Conservation (phyloP, 2,888 invertebrate species). For the Caenorhabditis sp. region DNA sequence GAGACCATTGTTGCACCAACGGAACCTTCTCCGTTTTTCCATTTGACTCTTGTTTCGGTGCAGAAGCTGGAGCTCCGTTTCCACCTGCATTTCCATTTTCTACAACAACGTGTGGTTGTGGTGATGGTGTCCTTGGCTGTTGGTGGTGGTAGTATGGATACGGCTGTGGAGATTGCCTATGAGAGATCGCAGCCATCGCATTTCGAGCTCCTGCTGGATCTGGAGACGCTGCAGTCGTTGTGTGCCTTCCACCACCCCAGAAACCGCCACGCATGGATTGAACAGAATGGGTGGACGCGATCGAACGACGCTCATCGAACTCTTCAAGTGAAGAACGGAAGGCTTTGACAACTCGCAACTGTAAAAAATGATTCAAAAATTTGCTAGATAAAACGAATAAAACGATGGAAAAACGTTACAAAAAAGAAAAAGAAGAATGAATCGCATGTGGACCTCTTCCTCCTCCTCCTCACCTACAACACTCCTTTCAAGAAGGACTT, state of each 20-base stretch:
- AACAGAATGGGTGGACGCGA: slow-evolving; percentile 96
- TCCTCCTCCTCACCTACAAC: slow-evolving; percentile 21
- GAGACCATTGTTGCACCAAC: slow-evolving; percentile 82
- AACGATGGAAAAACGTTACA: slow-evolving; percentile 27
- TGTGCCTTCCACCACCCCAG: slow-evolving; percentile 67
- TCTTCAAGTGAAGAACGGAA: slow-evolving; percentile 99
- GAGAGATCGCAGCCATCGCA: slow-evolving; percentile 74
- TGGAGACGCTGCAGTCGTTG: slow-evolving; percentile 70
- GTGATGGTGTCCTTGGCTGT: slow-evolving; percentile 78
- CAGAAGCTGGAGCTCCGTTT: neutral
- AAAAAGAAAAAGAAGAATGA: slow-evolving; percentile 30
- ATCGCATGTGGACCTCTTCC: slow-evolving; percentile 5
- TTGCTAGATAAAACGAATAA: neutral
- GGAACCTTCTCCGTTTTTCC: slow-evolving; percentile 77
- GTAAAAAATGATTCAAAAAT: slow-evolving; percentile 83
- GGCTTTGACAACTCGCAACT: slow-evolving; percentile 99
- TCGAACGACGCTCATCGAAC: slow-evolving; percentile 98
- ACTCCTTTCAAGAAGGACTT: neutral
- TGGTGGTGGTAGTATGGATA: slow-evolving; percentile 81
- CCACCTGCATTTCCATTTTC: slow-evolving; percentile 75
- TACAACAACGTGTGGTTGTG: slow-evolving; percentile 76
- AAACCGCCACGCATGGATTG: slow-evolving; percentile 81
- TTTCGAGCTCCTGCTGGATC: slow-evolving; percentile 69
- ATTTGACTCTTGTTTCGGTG: slow-evolving; percentile 30
- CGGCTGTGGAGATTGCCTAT: slow-evolving; percentile 79